Percentiles rank a stretch among this genome's conserved stretches.
Evolutionary conservation across 2,113 vertebrate species (phyloP).

Genomic region (Larimichthys crocea): DNA sequence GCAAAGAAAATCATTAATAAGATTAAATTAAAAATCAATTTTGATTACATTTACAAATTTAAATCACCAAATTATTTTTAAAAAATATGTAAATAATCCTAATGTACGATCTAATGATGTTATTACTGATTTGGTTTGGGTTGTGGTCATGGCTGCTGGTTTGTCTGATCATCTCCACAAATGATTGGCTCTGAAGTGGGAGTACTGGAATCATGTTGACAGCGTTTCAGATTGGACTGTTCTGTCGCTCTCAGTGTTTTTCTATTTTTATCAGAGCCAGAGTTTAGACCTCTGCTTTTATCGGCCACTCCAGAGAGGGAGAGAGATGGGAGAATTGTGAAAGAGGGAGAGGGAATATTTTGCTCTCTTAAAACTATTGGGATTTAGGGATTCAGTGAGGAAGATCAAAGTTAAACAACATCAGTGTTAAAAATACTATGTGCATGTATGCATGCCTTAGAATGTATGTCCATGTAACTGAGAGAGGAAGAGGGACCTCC

Average conservation of each 20-base stretch:
- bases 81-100: no score
- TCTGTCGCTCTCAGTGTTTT: constrained; percentile 62
- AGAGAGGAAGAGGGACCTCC: neutral
- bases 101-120: neutral
- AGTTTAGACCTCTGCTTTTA: constrained; percentile 53
- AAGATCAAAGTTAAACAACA: constrained; percentile 12
- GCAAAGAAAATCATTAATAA: no score
- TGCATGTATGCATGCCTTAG: neutral
- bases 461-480: neutral
- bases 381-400: neutral
- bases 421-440: neutral
- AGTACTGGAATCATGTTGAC: constrained; percentile 71
- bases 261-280: constrained; percentile 75
- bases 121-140: neutral
- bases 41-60: no score
- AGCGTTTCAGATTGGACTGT: constrained; percentile 76
- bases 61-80: no score
- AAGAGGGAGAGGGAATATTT: constrained; percentile 1
- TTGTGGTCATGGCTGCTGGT: constrained; percentile 23
- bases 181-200: constrained; percentile 44
- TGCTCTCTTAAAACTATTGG: neutral
- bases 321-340: constrained; percentile 1
- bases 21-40: no score
- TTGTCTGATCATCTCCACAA: constrained; percentile 29
- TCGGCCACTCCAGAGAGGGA: constrained; percentile 27